phyloP scores from a whole-genome alignment of 1,140 invertebrate species.

The Lepidurus arcticus region DNA sequence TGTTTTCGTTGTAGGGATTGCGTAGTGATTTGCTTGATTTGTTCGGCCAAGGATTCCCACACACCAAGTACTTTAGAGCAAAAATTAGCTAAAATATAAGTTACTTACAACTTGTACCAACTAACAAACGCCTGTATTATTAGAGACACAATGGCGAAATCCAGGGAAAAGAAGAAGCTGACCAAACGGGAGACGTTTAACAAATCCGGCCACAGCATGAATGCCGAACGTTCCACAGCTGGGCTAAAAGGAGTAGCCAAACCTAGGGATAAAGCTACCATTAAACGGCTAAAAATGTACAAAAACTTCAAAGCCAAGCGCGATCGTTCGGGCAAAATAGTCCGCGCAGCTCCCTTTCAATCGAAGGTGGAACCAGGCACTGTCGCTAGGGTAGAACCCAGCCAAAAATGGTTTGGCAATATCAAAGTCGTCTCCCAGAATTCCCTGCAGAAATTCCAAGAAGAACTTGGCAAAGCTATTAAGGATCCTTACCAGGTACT shows the following conservation, averaged over 20 bases:
- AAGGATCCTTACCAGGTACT: conserved; percentile 85
- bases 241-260: conserved; percentile 78
- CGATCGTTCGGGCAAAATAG: conserved; percentile 83
- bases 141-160: background rate
- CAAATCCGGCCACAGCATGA: conserved; percentile 59
- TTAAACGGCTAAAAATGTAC: conserved; percentile 96
- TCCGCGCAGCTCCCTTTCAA: conserved; percentile 92
- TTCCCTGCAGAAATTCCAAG: conserved; percentile 94
- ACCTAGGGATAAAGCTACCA: conserved; percentile 82
- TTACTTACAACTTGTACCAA: background rate
- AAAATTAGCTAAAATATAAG: too few relatives aligned
- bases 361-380: conserved; percentile 80
- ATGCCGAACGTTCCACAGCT: conserved; percentile 68
- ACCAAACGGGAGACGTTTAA: conserved; percentile 14
- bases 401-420: conserved; percentile 97
- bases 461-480: conserved; percentile 85
- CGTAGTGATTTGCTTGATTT: background rate
- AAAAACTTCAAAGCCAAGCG: conserved; percentile 92
- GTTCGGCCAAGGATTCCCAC: background rate
- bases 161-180: background rate
- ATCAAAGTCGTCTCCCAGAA: conserved; percentile 72
- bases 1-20: background rate
- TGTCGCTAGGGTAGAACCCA: conserved; percentile 89
- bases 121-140: background rate
- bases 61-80: background rate